Conservation (phyloP, 2,797 vertebrate genomes). For the Sarcophilus harrisii region DNA sequence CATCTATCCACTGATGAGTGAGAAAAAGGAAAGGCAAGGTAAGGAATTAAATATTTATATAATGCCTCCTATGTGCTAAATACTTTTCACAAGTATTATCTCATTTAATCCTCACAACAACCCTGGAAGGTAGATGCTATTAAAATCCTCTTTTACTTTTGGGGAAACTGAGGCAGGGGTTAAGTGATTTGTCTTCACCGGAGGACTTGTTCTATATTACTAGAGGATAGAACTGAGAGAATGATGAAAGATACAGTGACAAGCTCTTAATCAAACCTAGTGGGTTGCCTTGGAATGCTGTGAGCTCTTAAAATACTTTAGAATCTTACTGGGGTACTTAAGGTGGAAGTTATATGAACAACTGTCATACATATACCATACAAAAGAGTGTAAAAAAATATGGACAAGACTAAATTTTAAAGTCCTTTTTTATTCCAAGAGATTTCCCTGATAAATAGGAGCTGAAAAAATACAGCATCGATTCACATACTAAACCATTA, state of each 20-base stretch:
- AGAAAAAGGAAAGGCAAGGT: neutral
- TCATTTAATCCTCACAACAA: neutral
- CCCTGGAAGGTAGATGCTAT: neutral
- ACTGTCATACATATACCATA: neutral
- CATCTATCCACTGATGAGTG: neutral
- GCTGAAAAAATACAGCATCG: neutral
- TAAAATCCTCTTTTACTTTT: neutral
- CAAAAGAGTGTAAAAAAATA: neutral
- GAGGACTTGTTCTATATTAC: neutral
- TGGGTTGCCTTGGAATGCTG: neutral
- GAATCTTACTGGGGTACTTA: neutral
- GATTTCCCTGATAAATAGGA: neutral
- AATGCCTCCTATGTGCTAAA: neutral
- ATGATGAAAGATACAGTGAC: neutral
- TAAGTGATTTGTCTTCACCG: neutral
- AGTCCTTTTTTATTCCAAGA: neutral
- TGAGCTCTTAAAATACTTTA: neutral
- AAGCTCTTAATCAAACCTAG: neutral
- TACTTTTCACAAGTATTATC: neutral
- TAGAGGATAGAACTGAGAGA: neutral
- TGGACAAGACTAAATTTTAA: neutral
- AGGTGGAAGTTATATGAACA: neutral
- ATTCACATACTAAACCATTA: slow-evolving; percentile 23
- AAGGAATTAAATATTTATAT: neutral
- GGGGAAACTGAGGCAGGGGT: neutral